phyloP scores from a whole-genome alignment of 2,888 invertebrate species.

The Amblyteles armatorius region DNA sequence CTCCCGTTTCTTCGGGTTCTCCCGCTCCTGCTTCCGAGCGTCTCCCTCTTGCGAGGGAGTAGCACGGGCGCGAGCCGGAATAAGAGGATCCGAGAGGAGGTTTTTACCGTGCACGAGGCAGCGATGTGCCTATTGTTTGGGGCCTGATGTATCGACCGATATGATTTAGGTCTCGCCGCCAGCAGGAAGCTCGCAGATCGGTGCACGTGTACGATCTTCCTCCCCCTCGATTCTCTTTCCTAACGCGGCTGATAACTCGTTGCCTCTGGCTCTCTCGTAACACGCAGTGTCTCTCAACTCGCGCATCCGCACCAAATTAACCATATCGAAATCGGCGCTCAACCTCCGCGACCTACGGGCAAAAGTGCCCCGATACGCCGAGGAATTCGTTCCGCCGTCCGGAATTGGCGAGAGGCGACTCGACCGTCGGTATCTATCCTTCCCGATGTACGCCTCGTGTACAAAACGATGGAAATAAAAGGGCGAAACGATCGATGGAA shows the following conservation, averaged over 20 bases:
- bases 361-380: not conserved
- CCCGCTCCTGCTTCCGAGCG: not conserved
- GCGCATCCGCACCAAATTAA: not conserved
- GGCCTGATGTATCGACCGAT: constrained; percentile 76
- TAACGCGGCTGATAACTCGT: constrained; percentile 37
- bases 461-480: not conserved
- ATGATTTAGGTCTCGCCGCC: constrained; percentile 73
- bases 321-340: not conserved
- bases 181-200: constrained; percentile 36
- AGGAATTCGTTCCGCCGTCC: constrained; percentile 29
- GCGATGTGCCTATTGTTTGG: constrained; percentile 69
- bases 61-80: constrained; percentile 25
- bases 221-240: constrained; percentile 28
- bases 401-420: constrained; percentile 8
- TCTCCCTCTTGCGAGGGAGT: constrained; percentile 10
- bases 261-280: constrained; percentile 32
- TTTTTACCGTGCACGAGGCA: constrained; percentile 36
- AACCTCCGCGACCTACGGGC: not conserved
- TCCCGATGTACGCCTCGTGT: constrained; percentile 2
- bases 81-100: constrained; percentile 27
- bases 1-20: constrained; percentile 13
- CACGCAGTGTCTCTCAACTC: constrained; percentile 70
- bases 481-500: constrained; percentile 24
- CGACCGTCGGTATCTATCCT: not conserved
- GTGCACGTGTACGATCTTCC: constrained; percentile 20